phyloP scores from a whole-genome alignment of 2,888 invertebrate species.

The Plebejus argus region DNA sequence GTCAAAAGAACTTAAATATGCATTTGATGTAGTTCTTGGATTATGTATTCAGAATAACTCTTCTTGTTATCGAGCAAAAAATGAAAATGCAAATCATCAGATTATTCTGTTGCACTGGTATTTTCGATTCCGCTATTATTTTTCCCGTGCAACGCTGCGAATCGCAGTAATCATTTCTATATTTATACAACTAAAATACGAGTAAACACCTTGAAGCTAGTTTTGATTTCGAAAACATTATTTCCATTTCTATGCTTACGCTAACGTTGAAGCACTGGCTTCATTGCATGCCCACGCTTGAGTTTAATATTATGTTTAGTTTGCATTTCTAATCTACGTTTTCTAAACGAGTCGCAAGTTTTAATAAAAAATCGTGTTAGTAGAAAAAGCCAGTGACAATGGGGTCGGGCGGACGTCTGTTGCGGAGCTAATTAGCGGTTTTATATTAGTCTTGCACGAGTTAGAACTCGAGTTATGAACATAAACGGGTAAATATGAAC shows the following conservation, averaged over 20 bases:
- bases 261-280: background rate
- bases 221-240: slow-evolving; percentile 12
- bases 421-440: slow-evolving; percentile 51
- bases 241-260: background rate
- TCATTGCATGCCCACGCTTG: slow-evolving; percentile 31
- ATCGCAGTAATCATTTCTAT: background rate
- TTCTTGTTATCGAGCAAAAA: background rate
- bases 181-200: background rate
- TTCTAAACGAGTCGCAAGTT: slow-evolving; percentile 18
- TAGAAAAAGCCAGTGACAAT: slow-evolving; percentile 42
- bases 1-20: too few species aligned
- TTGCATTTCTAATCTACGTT: slow-evolving; percentile 34
- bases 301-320: slow-evolving; percentile 32
- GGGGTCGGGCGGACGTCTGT: slow-evolving; percentile 41
- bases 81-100: background rate
- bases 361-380: slow-evolving; percentile 36
- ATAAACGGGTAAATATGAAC: slow-evolving; percentile 67
- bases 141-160: slow-evolving; percentile 28
- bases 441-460: slow-evolving; percentile 56
- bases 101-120: background rate
- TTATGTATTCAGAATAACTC: background rate
- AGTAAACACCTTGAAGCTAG: background rate
- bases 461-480: slow-evolving; percentile 59
- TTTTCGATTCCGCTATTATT: background rate
- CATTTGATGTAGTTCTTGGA: too few species aligned